Evolutionary conservation across 2,113 vertebrate species (phyloP), one percentile per base, ranked within the genome.

Genomic region (Gobiocypris rarus): DNA sequence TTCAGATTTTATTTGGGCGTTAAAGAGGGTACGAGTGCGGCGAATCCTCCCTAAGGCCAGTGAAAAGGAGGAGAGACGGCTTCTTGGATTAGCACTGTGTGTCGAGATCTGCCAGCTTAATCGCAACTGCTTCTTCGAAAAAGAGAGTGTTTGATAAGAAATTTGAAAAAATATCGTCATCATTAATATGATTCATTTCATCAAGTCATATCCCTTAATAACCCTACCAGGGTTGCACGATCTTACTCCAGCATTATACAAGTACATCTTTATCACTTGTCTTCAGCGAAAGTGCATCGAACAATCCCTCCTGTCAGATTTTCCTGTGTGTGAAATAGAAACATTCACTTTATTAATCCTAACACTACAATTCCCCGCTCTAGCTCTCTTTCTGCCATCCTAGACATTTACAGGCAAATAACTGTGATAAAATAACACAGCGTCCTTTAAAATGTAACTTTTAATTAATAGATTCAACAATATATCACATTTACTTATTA

Each of bases 31-130:
- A 34, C 3, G 31, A 48, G 28, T 10, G 28, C 24, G 10, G n/a
- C 59, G 54, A 52, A 70, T 83, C 86, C 86, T 86, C 86, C 79
- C 61, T 89, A 88, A 87, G 90, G 84, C 89, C 87, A 90, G 88
- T 89, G 88, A 87, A 89, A 86, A 86, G 79, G 81, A 85, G 89
- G 87, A 82, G 85, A 87, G 74, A 88, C 88, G 71, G 90, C 90
- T 84, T 81, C 73, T 74, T 87, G 93, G 92, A 93, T 94, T 93
- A 94, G 91, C 88, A 88, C 89, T 87, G 89, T 88, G 88, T 91
- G 91, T 92, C 90, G 88, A 92, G 88, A 91, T 93, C 91, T 91
- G 93, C 92, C 86, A 87, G 86, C 59, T 82, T 95, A 93, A 93
- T 94, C 89, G 86, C 87, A 61, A 90, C 89, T 90, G 85, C 84